These are phyloP conservation scores for Empidonax alnorum DNA, from an alignment of 2,113 vertebrate species.

Conservation along the genomic window DNA sequence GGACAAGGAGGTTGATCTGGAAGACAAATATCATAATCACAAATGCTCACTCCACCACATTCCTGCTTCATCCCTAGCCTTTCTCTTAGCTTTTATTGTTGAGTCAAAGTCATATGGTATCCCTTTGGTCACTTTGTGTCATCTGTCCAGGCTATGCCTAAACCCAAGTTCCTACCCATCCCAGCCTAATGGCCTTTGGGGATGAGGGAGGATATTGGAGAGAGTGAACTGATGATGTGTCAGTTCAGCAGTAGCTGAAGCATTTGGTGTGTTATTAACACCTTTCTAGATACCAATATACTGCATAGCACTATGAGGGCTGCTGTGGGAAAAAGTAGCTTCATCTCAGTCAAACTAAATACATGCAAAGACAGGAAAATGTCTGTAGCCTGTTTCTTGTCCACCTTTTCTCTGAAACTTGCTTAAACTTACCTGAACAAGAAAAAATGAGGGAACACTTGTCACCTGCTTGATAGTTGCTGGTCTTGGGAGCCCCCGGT, in stretches of 20 bases:
- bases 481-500: not conserved
- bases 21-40: accelerated
- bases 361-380: not conserved
- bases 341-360: not conserved
- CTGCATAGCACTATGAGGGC: not conserved
- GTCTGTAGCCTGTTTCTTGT: not conserved
- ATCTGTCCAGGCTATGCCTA: not conserved
- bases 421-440: not conserved
- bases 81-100: not conserved
- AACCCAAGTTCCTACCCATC: not conserved
- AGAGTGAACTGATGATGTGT: not conserved
- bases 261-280: not conserved
- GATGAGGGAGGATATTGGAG: not conserved
- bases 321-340: not conserved
- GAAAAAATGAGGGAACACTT: not conserved
- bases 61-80: not conserved
- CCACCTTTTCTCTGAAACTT: not conserved
- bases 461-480: not conserved
- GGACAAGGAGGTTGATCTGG: no score
- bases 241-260: not conserved
- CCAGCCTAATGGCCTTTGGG: not conserved
- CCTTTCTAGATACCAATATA: not conserved
- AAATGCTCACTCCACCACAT: not conserved
- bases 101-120: not conserved
- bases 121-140: not conserved